Base-by-base conservation (phyloP, 1,140 invertebrate species). In the Drosophila sucinea region DNA sequence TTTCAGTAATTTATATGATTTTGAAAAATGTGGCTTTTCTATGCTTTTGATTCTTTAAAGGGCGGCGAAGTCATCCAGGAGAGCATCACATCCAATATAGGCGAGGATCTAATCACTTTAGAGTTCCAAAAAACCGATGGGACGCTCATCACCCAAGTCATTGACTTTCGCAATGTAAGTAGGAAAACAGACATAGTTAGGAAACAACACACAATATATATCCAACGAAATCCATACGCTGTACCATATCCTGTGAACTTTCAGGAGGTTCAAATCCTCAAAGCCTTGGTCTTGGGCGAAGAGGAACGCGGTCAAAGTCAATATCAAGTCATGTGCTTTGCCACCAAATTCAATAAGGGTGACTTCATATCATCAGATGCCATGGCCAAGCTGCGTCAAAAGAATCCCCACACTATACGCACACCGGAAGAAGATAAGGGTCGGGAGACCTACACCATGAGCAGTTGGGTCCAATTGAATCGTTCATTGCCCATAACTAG, bases 301-400 rank as follows among this genome's bases (percentile, higher is more conserved):
- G 97, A 98, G 92, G 98, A 98, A 92, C 94, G 96, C 51, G 97
- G 97, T 1, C 97, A 98, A 91, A 96, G 95, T 83, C 96, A 97
- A 79, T 97, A 96, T 91, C 97, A 98, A 93, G 96, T 97, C 1
- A 94, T 98, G 91, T 99, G 98, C 92, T 99, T 98, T 92, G 95
- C 98, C 1, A 96, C 96, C 74, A 96, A 97, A 90, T 96, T 98
- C 87, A 95, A 95, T 64, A 97, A 97, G 92, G 96, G 97, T 82
- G 97, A 98, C 79, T 98, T 98, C 91, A 98, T 99, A 90, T 97
- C 97, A 1, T 96, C 97, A 11, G 98, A 98, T 93, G 98, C 98
- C 17, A 98, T 99, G 97, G 96, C 97, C n/a, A 98, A 98, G 93
- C 92, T 99, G n/a, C 94, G 98, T 93, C 98, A 98, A 94, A 97